A percentile compares a stretch with the other conserved stretches of the same genome.
Evolutionary conservation across 2,888 invertebrate species (phyloP).

Genomic region (Sinodicranocentrus sp.): DNA sequence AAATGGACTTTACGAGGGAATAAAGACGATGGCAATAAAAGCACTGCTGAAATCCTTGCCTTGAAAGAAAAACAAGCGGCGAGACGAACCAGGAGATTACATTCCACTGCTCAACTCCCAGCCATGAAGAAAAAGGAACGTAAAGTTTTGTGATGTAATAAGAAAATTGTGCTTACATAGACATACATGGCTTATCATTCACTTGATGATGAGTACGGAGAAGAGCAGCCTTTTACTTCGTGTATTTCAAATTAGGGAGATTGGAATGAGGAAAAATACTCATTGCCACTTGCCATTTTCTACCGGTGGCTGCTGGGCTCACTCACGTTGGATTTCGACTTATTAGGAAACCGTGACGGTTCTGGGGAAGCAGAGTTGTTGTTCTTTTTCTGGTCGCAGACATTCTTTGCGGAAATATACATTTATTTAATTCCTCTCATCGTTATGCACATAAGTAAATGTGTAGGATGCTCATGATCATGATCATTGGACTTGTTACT

Average conservation of each 20-base stretch:
- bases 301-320: background rate
- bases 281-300: constrained; percentile 32
- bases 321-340: background rate
- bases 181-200: background rate
- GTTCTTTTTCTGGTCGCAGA: background rate
- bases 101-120: background rate
- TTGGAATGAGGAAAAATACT: constrained; percentile 22
- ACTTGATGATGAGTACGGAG: background rate
- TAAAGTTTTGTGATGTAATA: constrained; percentile 1
- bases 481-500: background rate
- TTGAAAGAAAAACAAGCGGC: constrained; percentile 40
- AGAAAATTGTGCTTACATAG: too few species aligned
- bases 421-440: constrained; percentile 11
- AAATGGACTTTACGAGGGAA: constrained; percentile 38
- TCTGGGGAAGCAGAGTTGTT: background rate
- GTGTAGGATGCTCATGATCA: constrained; percentile 1
- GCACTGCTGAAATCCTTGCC: constrained; percentile 42
- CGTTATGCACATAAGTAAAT: constrained; percentile 20
- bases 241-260: constrained; percentile 29
- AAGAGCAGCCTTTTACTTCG: background rate
- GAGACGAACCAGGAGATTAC: constrained; percentile 14
- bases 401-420: constrained; percentile 20
- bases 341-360: constrained; percentile 31
- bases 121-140: background rate
- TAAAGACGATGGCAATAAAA: constrained; percentile 40